Percentiles rank a stretch among this genome's conserved stretches.
These are phyloP conservation scores for Hormiphora californensis DNA, from an alignment of 37 sponge, comb jelly and placozoan genomes.

Conservation along the genomic window DNA sequence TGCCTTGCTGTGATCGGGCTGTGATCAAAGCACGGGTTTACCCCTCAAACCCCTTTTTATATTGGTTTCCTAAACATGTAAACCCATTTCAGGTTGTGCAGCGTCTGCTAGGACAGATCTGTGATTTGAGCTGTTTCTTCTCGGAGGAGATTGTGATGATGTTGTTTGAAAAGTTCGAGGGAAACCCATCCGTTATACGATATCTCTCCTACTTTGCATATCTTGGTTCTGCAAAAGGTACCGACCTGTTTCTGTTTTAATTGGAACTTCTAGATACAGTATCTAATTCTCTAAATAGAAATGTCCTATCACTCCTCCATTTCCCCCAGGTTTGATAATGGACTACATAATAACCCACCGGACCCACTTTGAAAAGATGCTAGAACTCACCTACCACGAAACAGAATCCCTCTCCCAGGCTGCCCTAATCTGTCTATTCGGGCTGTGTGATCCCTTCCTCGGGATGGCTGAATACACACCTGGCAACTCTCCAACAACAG, in stretches of 20 bases:
- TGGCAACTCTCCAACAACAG: neutral
- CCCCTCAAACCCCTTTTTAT: too few relatives aligned
- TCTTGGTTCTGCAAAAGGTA: constrained; percentile 40
- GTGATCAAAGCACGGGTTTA: too few relatives aligned
- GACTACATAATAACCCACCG: constrained; percentile 25
- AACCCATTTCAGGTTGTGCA: constrained; percentile 29
- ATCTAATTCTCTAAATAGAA: too few relatives aligned
- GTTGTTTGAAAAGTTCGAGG: neutral
- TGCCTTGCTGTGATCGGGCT: too few relatives aligned
- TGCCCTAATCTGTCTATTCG: constrained; percentile 21
- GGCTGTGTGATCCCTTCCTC: constrained; percentile 44
- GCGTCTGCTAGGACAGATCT: constrained; percentile 7
- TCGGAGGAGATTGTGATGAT: constrained; percentile 28
- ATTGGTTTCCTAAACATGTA: neutral
- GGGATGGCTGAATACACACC: constrained; percentile 22
- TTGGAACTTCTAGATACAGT: neutral
- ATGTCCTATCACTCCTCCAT: too few relatives aligned
- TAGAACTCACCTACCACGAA: neutral
- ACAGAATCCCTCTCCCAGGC: neutral
- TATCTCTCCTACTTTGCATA: constrained; percentile 24
- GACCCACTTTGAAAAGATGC: constrained; percentile 5
- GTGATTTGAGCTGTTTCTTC: constrained; percentile 28
- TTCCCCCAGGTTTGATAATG: constrained; percentile 7
- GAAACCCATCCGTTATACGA: neutral
- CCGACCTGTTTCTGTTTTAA: neutral